Evolutionary conservation across 2,888 invertebrate species (phyloP).

Genomic region (Himalopsyche tibetana): DNA sequence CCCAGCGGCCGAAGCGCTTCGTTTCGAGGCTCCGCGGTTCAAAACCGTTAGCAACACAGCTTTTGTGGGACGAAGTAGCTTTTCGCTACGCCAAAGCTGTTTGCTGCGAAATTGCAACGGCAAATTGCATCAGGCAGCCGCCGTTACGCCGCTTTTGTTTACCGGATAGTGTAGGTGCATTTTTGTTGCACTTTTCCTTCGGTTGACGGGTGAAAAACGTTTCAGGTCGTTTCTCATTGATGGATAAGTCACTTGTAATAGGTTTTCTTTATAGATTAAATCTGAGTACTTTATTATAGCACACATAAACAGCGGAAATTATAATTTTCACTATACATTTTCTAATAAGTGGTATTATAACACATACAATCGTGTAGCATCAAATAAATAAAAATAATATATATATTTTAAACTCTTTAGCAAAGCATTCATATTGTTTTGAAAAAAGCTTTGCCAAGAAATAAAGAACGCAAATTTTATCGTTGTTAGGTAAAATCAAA

Average conservation of each 20-base stretch:
- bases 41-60: slow-evolving; percentile 22
- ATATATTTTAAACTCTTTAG: too few species aligned
- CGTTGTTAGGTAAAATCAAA: too few species aligned
- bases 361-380: too few species aligned
- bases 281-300: too few species aligned
- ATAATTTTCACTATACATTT: too few species aligned
- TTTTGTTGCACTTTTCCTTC: background rate
- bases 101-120: slow-evolving; percentile 7
- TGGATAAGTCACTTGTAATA: background rate
- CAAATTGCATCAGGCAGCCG: slow-evolving; percentile 25
- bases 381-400: too few species aligned
- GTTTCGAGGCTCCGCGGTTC: background rate
- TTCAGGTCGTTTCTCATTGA: background rate
- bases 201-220: background rate
- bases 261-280: too few species aligned
- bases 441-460: too few species aligned
- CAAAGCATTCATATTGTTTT: too few species aligned
- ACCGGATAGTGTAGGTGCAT: background rate
- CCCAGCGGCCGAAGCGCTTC: slow-evolving; percentile 1
- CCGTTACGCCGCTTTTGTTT: slow-evolving; percentile 7
- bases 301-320: too few species aligned
- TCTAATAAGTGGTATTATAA: too few species aligned
- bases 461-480: too few species aligned
- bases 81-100: slow-evolving; percentile 26
- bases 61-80: slow-evolving; percentile 13